Base-by-base conservation (phyloP, 2,888 invertebrate genomes). In the Chesias legatella region DNA sequence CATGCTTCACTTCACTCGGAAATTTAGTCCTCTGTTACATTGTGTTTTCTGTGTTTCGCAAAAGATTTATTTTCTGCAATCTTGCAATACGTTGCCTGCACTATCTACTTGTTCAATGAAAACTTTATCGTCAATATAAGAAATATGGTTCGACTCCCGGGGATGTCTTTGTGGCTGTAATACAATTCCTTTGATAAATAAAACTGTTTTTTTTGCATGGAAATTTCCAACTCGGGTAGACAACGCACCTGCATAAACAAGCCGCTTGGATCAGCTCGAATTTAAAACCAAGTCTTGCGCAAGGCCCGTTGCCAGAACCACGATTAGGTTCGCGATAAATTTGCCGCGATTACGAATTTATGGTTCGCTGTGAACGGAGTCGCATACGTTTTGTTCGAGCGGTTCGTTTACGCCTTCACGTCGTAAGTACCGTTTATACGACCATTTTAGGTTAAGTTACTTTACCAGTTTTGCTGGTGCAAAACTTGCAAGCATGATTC, bases 1-100 rank as follows among this genome's bases (percentile, higher is more conserved):
- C 58, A 71, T 65, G 69, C 64, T 72, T 67, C 64, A 56, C 56
- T 71, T 57, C 56, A 54, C 61, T 37, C 55, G 41, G 44, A 47
- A 52, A 47, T 52, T 51, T 48, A 46, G 60, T 65, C 59, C 65
- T 57, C 58, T 52, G 32, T 55, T 59, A 58, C 65, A 63, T 58
- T 58, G 57, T 62, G 53, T 57, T 55, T 50, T 51, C 44, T 51
- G 34, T 53, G 39, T 46, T 47, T 36, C 37, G 36, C 28, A 38
- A 40, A 30, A 53, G 53, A 63, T 60, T 64, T 68, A 67, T 63
- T 59, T 61, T 61, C 45, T 49, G 42, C 57, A 36, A 53, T 53
- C 49, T 54, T 58, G 47, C 60, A 58, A 61, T 59, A 60, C 61
- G 56, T 53, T 48, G 44, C 38, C 39, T 43, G 43, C 41, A 45